Percentiles rank a stretch among this genome's conserved stretches.
These are phyloP conservation scores for Arrhopalites spinosus DNA, from an alignment of 2,888 invertebrate species.

Conservation along the genomic window DNA sequence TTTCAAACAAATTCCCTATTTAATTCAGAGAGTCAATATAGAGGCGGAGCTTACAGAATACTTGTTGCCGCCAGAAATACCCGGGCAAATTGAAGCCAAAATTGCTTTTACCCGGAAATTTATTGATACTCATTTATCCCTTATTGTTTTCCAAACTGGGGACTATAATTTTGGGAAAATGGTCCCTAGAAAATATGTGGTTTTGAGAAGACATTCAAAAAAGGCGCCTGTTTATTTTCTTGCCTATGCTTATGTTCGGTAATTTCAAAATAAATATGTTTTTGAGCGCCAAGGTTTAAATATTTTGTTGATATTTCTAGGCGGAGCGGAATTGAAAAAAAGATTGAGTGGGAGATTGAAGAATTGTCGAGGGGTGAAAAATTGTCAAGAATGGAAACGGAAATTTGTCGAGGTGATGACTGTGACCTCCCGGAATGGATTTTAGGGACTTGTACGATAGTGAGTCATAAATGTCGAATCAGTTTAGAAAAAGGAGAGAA, in stretches of 20 bases:
- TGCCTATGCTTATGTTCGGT: constrained; percentile 22
- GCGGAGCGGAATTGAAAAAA: background rate
- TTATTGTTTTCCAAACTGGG: constrained; percentile 22
- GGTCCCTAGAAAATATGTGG: constrained; percentile 17
- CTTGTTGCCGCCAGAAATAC: constrained; percentile 18
- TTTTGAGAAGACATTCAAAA: constrained; percentile 20
- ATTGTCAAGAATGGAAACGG: constrained; percentile 12
- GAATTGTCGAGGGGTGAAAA: background rate
- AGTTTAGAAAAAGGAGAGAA: background rate
- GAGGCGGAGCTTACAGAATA: constrained; percentile 14
- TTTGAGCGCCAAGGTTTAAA: too few species aligned
- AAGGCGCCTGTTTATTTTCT: constrained; percentile 25
- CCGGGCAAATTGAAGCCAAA: constrained; percentile 3
- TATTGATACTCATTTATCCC: constrained; percentile 21
- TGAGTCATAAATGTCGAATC: constrained; percentile 11
- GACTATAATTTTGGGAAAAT: background rate
- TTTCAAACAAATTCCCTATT: constrained; percentile 30
- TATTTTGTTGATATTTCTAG: constrained; percentile 1
- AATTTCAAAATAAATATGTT: background rate
- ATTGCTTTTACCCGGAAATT: constrained; percentile 10
- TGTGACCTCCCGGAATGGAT: constrained; percentile 33
- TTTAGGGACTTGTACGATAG: constrained; percentile 25
- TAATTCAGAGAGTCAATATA: constrained; percentile 21
- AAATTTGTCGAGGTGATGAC: constrained; percentile 20
- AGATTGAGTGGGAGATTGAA: constrained; percentile 20